These are phyloP conservation scores for Tamias sibiricus DNA, from an alignment of 2,113 vertebrate species.

Conservation along the genomic window DNA sequence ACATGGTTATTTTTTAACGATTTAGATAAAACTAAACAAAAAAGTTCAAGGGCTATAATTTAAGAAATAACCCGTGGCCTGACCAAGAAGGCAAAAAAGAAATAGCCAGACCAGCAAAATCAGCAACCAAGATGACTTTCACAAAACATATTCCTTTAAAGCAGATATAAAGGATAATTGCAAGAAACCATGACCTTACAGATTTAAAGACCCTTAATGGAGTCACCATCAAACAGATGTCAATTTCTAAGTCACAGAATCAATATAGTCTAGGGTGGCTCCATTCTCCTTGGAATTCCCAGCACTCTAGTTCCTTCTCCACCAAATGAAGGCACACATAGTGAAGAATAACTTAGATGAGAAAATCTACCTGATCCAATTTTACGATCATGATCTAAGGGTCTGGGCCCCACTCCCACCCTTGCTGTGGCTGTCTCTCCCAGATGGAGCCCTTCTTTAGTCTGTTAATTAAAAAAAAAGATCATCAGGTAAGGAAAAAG, in stretches of 20 bases:
- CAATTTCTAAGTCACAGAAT: constrained; percentile 28
- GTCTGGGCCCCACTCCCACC: too few species aligned
- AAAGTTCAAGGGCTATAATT: not conserved
- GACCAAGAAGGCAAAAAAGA: not conserved
- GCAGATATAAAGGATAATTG: not conserved
- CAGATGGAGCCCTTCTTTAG: not conserved
- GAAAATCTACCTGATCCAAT: not conserved
- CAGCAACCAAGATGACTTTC: not conserved
- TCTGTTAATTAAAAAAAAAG: not conserved
- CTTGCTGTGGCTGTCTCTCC: not conserved
- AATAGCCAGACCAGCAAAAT: not conserved
- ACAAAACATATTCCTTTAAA: not conserved
- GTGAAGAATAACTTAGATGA: not conserved
- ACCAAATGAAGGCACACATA: not conserved
- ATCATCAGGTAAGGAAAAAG: not conserved
- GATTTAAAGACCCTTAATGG: not conserved
- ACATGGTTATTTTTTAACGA: not conserved
- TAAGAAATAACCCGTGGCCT: not conserved
- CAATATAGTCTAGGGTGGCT: not conserved
- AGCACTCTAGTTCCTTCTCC: not conserved
- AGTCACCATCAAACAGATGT: not conserved
- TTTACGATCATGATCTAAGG: not conserved
- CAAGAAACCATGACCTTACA: not conserved
- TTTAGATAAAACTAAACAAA: not conserved
- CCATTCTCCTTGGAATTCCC: not conserved